Percentiles rank a stretch among this genome's conserved stretches.
Evolutionary conservation across 2,888 invertebrate genomes (phyloP).

Genomic region (Chrysomela aeneicollis): DNA sequence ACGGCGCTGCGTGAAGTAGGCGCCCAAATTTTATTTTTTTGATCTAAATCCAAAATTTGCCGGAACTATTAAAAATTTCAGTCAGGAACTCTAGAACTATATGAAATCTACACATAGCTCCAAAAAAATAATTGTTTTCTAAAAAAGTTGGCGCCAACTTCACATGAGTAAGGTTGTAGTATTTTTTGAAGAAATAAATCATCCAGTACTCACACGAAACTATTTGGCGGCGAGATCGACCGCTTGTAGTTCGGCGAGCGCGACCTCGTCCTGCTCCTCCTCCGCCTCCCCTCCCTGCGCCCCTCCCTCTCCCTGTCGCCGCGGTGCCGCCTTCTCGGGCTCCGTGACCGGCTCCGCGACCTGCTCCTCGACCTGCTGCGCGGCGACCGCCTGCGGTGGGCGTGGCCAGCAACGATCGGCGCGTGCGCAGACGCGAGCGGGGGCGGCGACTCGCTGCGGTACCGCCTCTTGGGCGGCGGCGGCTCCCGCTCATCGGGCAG

Average conservation of each 20-base stretch:
- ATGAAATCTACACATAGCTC: too few species aligned
- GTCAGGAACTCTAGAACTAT: too few species aligned
- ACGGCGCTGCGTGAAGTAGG: too few species aligned
- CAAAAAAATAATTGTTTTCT: too few species aligned
- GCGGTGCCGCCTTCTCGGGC: slow-evolving; percentile 58
- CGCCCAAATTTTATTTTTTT: too few species aligned
- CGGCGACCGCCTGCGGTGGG: background rate
- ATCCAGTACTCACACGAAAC: slow-evolving; percentile 51
- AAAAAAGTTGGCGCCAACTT: too few species aligned
- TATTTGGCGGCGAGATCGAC: slow-evolving; percentile 58
- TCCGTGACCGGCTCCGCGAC: slow-evolving; percentile 30
- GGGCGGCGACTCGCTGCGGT: slow-evolving; percentile 70
- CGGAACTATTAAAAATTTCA: too few species aligned
- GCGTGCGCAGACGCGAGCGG: slow-evolving; percentile 38
- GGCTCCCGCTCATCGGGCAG: slow-evolving; percentile 76
- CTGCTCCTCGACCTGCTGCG: slow-evolving; percentile 22
- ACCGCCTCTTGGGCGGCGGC: slow-evolving; percentile 77
- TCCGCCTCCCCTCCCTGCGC: slow-evolving; percentile 49
- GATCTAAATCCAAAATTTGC: too few species aligned
- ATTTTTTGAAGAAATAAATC: too few species aligned
- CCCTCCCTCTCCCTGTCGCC: slow-evolving; percentile 54
- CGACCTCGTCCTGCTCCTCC: slow-evolving; percentile 58
- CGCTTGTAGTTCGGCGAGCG: slow-evolving; percentile 53
- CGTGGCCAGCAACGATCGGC: too few species aligned
- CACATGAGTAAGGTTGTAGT: too few species aligned